Evolutionary conservation across 2,888 invertebrate genomes (phyloP), one percentile per base, ranked within the genome.

Genomic region (Nomada fucata): DNA sequence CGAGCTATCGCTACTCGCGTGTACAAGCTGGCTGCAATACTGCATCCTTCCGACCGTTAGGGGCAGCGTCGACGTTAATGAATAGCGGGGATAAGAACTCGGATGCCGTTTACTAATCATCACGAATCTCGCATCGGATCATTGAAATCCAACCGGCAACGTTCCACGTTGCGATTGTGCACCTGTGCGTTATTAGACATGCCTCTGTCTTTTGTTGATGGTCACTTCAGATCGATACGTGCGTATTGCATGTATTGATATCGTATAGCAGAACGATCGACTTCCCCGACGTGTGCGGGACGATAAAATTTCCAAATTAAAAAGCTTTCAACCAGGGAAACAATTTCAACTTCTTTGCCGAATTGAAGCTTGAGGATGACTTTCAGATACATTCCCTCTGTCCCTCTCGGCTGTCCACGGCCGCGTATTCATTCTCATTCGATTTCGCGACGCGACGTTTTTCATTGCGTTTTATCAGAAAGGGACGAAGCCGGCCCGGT

Each of bases 11-110:
- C 68, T 52, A 47, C 57, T 57, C 20, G 29, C 70, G 50, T 59
- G 29, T 67, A 59, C 67, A 72, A 20, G 60, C 57, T 47, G 59
- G n/a, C 44, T 63, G 73, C 76, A 36, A 61, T 78, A 77, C 69
- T 70, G 55, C 75, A 76, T 81, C 59, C 67, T 11, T 36, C 59
- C 20, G 44, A 52, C 60, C 68, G 59, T 68, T 68, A 72, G 69
- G 69, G 81, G 61, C 79, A 73, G 64, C 75, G 69, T 47, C 67
- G 15, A 61, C 63, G 72, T 68, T 87, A 87, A 87, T 76, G 76
- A 87, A 79, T 67, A 67, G 53, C 74, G 36, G 55, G 65, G 7
- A 78, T 76, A 64, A 59, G 57, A 71, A 68, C 36, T 61, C 18
- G 57, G 11, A 65, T 73, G 53, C 44, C 47, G 10, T 52, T 61